Base-by-base conservation (phyloP, 2,113 vertebrate species). In the Panthera leo region DNA sequence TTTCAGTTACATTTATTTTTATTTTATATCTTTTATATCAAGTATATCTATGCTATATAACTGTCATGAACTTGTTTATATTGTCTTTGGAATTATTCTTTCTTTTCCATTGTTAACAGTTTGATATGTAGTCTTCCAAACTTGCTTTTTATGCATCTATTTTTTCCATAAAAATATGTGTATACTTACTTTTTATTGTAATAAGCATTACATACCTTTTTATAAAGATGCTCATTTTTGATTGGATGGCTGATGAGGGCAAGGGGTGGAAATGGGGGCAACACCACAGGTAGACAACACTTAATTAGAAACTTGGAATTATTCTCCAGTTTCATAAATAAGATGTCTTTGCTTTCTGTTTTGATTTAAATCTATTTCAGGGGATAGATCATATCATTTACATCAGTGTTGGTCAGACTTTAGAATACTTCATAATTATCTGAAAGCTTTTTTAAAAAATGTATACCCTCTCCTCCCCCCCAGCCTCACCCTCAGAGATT, bases 321-420 rank as follows among this genome's bases (percentile, higher is more conserved):
- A 55, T 80, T 79, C 88, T 88, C 94, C 48, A 65, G 27, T 92
- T 94, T 92, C 89, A 80, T 82, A 53, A 80, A 23, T 88, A 85
- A 93, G 53, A 23, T 61, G 19, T 61, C 18, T 87, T 29, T 94
- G 31, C 68, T 91, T 95, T 78, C 29, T 8, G 63, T 15, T 86
- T 70, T n/a, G 25, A 82, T 85, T 85, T 85, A 94, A 73, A 88
- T 87, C 18, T 76, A 14, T 53, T 95, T 23, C 70, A 82, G 39
- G 3, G 2, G 85, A 73, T 7, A 89, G 36, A 92, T 73, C 31
- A 75, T 76, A 83, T 83, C 14, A 3, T 78, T 86, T 76, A 76
- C 5, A 48, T 83, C 31, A 25, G 18, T 70, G 21, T 51, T 86
- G 82, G 23, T 87, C 51, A 90, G n/a, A 65, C 23, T 95, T 87